phyloP scores from a whole-genome alignment of 2,113 vertebrate genomes.

The Cacatua alba region DNA sequence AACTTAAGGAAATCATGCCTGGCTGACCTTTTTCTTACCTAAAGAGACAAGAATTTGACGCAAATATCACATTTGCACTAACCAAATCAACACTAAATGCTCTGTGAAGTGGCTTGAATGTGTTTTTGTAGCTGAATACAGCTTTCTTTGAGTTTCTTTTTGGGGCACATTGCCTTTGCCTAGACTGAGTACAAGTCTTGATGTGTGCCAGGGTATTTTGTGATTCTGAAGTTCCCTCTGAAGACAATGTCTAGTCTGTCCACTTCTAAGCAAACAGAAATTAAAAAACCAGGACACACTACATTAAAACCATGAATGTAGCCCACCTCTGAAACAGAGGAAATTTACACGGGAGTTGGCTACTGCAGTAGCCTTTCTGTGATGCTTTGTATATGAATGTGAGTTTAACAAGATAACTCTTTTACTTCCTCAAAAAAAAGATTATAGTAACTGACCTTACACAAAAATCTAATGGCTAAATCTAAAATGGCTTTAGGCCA shows the following conservation, averaged over 20 bases:
- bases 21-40: slow-evolving; percentile 53
- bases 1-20: not conserved
- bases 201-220: slow-evolving; percentile 20
- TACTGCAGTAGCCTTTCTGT: not conserved
- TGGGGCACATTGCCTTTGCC: not conserved
- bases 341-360: not conserved
- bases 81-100: slow-evolving; percentile 53
- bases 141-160: slow-evolving; percentile 40
- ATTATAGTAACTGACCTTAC: not conserved
- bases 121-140: slow-evolving; percentile 48
- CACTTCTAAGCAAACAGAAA: slow-evolving; percentile 3
- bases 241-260: slow-evolving; percentile 45
- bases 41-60: slow-evolving; percentile 46
- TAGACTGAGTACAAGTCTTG: slow-evolving; percentile 10
- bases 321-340: not conserved
- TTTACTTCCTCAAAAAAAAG: not conserved
- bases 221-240: slow-evolving; percentile 23
- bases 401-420: not conserved
- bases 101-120: slow-evolving; percentile 53
- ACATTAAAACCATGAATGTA: not conserved
- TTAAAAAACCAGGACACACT: not conserved
- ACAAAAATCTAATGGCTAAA: not conserved
- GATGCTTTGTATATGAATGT: not conserved
- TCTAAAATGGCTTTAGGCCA: no score
- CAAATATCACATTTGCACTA: slow-evolving; percentile 50